Evolutionary conservation across 2,888 invertebrate species (phyloP).

Genomic region (Folsomia manolachei): DNA sequence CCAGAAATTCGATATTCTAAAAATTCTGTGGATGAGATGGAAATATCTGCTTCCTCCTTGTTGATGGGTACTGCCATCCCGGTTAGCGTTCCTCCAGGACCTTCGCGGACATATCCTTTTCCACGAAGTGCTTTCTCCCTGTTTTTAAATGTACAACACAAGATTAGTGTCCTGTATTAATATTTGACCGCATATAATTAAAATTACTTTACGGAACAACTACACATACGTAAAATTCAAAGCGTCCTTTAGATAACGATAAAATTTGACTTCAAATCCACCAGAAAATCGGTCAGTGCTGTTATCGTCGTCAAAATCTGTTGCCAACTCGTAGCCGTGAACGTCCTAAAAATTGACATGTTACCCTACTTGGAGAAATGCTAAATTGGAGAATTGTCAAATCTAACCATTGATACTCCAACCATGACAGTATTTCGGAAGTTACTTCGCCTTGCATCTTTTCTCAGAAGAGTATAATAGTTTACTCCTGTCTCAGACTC

Average conservation of each 20-base stretch:
- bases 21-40: constrained; percentile 28
- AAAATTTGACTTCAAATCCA: constrained; percentile 33
- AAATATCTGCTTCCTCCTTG: constrained; percentile 24
- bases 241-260: constrained; percentile 31
- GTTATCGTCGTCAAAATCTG: constrained; percentile 15
- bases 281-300: constrained; percentile 19
- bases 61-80: constrained; percentile 34
- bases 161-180: background rate
- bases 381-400: background rate
- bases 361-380: background rate
- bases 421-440: background rate
- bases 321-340: constrained; percentile 13
- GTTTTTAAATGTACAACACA: background rate
- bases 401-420: constrained; percentile 12
- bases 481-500: background rate
- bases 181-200: background rate
- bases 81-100: constrained; percentile 26
- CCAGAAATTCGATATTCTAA: constrained; percentile 27
- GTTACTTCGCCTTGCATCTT: background rate
- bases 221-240: constrained; percentile 42
- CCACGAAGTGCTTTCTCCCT: constrained; percentile 23
- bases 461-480: constrained; percentile 1
- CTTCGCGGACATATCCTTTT: constrained; percentile 19
- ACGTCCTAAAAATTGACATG: constrained; percentile 6
- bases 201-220: background rate